A percentile compares a stretch with the other conserved stretches of the same genome.
phyloP scores from a whole-genome alignment of 2,113 vertebrate species.

The Melanerpes formicivorus region DNA sequence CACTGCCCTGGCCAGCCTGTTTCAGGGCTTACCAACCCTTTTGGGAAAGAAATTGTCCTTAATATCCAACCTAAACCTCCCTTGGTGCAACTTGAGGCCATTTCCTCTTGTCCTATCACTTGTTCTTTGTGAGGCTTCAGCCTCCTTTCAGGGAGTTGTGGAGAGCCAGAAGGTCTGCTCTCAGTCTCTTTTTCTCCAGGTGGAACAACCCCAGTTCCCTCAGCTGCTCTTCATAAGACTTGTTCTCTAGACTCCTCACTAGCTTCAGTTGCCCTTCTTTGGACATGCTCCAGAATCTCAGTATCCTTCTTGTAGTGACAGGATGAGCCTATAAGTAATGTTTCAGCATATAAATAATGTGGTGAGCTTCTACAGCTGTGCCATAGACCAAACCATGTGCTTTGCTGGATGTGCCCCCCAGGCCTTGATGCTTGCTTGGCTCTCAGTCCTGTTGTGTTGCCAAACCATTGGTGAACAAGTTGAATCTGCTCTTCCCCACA shows the following conservation, averaged over 20 bases:
- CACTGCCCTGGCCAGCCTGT: too few species aligned
- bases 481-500: constrained; percentile 55
- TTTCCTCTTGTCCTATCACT: too few species aligned
- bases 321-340: background rate
- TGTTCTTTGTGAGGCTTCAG: too few species aligned
- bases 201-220: background rate
- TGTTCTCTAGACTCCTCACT: background rate
- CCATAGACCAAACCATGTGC: background rate
- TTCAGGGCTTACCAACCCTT: too few species aligned
- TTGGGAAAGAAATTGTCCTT: too few species aligned
- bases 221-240: background rate
- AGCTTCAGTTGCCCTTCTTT: background rate
- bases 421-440: background rate
- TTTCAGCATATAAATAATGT: background rate
- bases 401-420: background rate
- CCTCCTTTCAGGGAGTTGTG: too few species aligned
- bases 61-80: background rate
- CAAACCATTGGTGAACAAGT: background rate
- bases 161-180: too few species aligned
- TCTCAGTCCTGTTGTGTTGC: background rate
- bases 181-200: too few species aligned
- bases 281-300: background rate
- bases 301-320: background rate
- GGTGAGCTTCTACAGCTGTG: background rate
- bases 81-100: background rate